Conservation (phyloP, 2,888 invertebrate species). For the Mimachlamys varia region DNA sequence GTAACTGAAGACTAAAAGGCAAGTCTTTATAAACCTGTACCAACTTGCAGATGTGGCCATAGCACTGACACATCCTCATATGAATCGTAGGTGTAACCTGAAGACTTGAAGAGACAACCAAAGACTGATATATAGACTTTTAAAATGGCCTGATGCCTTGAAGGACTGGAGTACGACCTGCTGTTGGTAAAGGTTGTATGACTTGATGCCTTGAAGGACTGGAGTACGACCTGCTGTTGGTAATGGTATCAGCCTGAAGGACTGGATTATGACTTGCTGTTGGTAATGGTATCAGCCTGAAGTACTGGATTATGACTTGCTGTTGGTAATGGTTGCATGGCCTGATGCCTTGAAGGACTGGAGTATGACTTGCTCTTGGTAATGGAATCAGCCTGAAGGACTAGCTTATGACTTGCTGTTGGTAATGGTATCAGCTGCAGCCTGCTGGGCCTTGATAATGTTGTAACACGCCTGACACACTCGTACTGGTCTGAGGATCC, state of each 20-base stretch:
- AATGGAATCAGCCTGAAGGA: neutral
- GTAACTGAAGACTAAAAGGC: neutral
- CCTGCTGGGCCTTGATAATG: constrained; percentile 74
- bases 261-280: constrained; percentile 25
- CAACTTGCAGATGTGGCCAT: no score
- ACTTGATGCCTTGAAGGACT: neutral
- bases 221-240: neutral
- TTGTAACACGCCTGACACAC: constrained; percentile 96
- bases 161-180: no score
- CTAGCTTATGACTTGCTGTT: constrained; percentile 29
- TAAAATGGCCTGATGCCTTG: neutral
- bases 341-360: neutral
- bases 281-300: constrained; percentile 51
- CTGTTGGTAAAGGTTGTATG: no score
- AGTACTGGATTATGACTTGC: no score
- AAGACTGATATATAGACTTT: no score
- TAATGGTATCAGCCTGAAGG: neutral
- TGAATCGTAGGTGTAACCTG: neutral
- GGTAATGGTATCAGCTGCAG: constrained; percentile 54
- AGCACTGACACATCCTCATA: neutral
- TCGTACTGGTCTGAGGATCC: constrained; percentile 96
- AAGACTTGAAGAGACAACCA: neutral
- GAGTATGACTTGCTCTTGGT: neutral
- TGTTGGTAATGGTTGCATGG: no score
- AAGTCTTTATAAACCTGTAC: neutral